Percentiles rank a stretch among this genome's conserved stretches.
phyloP scores from a whole-genome alignment of 2,113 vertebrate genomes.

The Pituophis catenifer region DNA sequence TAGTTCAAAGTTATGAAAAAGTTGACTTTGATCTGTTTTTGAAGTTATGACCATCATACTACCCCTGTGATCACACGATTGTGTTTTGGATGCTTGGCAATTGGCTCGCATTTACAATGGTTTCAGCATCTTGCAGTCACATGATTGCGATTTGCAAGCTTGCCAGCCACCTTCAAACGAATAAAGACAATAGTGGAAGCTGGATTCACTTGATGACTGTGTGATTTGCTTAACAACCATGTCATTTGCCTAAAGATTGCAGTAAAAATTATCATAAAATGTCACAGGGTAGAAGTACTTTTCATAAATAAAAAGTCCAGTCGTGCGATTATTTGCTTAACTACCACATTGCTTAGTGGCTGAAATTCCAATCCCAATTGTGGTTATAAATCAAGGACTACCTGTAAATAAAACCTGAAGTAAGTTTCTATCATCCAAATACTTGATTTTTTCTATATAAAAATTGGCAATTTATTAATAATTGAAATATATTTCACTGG shows the following conservation, averaged over 20 bases:
- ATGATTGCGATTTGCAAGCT: neutral
- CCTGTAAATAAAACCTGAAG: neutral
- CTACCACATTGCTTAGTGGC: neutral
- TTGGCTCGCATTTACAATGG: neutral
- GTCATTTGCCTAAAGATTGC: neutral
- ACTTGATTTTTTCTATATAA: neutral
- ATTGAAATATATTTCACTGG: neutral
- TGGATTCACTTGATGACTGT: neutral
- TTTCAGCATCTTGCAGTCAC: neutral
- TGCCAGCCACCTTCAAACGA: neutral
- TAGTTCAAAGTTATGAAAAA: neutral
- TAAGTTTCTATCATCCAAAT: neutral
- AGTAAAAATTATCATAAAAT: neutral
- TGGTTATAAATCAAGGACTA: neutral
- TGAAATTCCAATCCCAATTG: neutral
- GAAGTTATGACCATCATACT: neutral
- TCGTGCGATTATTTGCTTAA: neutral
- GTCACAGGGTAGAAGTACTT: neutral
- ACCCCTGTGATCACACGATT: neutral
- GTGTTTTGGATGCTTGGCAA: neutral
- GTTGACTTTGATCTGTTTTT: neutral
- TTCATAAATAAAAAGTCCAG: neutral
- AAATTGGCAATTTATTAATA: neutral
- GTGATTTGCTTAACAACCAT: too few relatives aligned
- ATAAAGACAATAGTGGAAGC: neutral